Base-by-base conservation (phyloP, 2,797 vertebrate genomes). In the Leptoclinus maculatus region DNA sequence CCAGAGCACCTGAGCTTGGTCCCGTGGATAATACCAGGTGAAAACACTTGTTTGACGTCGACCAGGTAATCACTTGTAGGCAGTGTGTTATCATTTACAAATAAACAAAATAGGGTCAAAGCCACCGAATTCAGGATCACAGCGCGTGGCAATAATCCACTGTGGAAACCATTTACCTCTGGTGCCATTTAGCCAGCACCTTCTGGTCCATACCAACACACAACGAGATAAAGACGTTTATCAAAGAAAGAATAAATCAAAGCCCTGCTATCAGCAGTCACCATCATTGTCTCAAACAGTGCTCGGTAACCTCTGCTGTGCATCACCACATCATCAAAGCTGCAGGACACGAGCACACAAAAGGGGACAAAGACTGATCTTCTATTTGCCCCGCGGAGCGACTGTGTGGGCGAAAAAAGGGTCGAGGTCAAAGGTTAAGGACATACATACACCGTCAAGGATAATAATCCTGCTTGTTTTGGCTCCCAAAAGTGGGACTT, bases 181-280 rank as follows among this genome's bases (percentile, higher is more conserved):
- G 32, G 39, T 86, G 85, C 70, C 60, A 71, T 86, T 88, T 70
- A 87, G 81, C 75, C 87, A 89, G 88, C 88, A 88, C 75, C 83
- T 85, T 91, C 66, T 74, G 74, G 85, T 84, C 82, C 69, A 71
- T 74, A 73, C 72, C 51, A 72, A 78, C 63, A 62, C 81, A 73
- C 75, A 66, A 83, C 85, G 79, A 76, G 80, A 92, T 90, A 27
- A 27, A 27, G 2, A 2, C 27, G 27, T 27, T 27, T 27, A 27
- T 27, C 27, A 27, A 27, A 27, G 27, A 27, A n/a, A n/a, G n/a
- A n/a, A n/a, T n/a, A n/a, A n/a, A n/a, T n/a, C 90, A 93, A 91
- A 91, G 91, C 86, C 76, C 85, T 57, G 80, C 85, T 91, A 90
- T 94, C 92, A 91, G 87, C 92, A 91, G 83, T 85, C 84, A 23